Base-by-base conservation (phyloP, 2,888 invertebrate species). In the Netelia virgata region DNA sequence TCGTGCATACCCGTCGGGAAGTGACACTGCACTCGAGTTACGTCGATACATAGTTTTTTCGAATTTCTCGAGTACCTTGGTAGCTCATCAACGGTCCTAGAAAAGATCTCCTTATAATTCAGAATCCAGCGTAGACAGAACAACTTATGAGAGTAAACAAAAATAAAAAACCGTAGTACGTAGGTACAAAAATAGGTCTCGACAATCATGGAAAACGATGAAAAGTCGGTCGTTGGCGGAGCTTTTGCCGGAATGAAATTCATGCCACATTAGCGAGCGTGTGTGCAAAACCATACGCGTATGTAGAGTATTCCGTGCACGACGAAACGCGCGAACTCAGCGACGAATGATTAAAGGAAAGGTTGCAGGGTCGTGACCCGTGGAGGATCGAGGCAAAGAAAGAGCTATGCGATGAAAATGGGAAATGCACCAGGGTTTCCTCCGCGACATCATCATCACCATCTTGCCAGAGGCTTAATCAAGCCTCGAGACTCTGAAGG, bases 391-490 rank as follows among this genome's bases (percentile, higher is more conserved):
- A 70, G 59, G 47, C 16, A 28, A 36, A n/a, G 55, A 70, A 41
- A 69, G 47, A 23, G 61, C 63, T 23, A 74, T 63, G 41, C 20
- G 41, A 64, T 18, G 83, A 64, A 36, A 66, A 70, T 16, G 72
- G 70, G 72, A 75, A 82, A 61, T 73, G 66, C 41, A 55, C 66
- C 41, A 55, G 74, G 20, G 68, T 69, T 74, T 59, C 82, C 36
- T 20, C 66, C 16, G 75, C 87, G 86, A 88, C 89, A 90, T 89
- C 89, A 87, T 90, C 90, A 90, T 90, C 88, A 53, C 50, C 64
- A 41, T 79, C 79, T 87, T 84, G 85, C 86, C 88, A 87, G 84
- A 87, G 89, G 90, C 89, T 91, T 91, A 91, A 92, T 92, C 91
- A 91, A 86, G 82, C 61, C 68, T 43, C 64, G 76, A 76, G 73